These are phyloP conservation scores for Aphidius gifuensis DNA, from an alignment of 1,140 invertebrate genomes.

Conservation along the genomic window DNA sequence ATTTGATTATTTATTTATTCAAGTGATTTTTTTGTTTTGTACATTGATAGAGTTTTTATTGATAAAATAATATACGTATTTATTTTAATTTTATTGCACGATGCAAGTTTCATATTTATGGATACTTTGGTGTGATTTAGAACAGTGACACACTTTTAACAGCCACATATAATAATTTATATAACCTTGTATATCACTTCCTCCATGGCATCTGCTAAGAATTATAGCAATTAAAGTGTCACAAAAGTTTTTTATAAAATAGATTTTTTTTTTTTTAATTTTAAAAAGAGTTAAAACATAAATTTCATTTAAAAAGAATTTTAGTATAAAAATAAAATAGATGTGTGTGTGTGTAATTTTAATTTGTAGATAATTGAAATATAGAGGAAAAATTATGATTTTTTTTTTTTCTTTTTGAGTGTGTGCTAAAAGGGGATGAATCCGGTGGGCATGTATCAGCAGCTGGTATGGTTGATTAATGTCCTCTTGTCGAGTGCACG, in stretches of 20 bases:
- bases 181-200: slow-evolving; percentile 13
- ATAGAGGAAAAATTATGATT: background rate
- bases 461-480: slow-evolving; percentile 20
- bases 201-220: slow-evolving; percentile 18
- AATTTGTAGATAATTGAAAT: background rate
- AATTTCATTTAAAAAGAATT: background rate
- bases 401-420: background rate
- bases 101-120: slow-evolving; percentile 26
- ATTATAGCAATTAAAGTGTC: slow-evolving; percentile 25
- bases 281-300: background rate
- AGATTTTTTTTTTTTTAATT: background rate
- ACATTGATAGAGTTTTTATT: too few relatives aligned
- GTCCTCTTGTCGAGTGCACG: slow-evolving; percentile 23
- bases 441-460: slow-evolving; percentile 2
- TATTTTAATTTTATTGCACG: slow-evolving; percentile 2
- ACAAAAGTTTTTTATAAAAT: background rate
- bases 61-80: too few relatives aligned
- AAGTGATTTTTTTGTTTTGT: too few relatives aligned
- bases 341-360: background rate
- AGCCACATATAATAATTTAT: background rate
- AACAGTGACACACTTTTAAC: slow-evolving; percentile 1
- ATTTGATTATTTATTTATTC: too few relatives aligned
- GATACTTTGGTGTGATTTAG: slow-evolving; percentile 25
- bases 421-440: background rate
- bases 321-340: background rate